Base-by-base conservation (phyloP, 2,113 vertebrate genomes). In the Pitta sordida region DNA sequence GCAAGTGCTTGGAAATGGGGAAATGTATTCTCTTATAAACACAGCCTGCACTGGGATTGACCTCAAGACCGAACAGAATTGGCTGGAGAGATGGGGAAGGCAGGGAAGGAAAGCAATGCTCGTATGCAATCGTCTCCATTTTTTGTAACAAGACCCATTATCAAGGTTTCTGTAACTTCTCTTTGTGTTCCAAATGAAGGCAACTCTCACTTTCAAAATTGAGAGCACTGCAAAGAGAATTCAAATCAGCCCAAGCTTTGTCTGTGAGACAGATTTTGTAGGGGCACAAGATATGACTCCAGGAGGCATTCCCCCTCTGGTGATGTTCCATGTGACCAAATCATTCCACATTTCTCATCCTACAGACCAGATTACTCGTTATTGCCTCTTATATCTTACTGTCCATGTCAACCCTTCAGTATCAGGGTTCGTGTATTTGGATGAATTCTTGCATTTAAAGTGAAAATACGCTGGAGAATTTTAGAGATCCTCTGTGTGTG, bases 31-130 rank as follows among this genome's bases (percentile, higher is more conserved):
- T 94, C 83, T 92, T 88, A 82, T 83, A 92, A 93, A 95, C 96
- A 96, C 73, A 86, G 91, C 70, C 88, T 96, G 97, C 96, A 92
- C 96, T 91, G 67, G 34, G 80, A 74, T 6, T 97, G 97, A 97
- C 97, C 96, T 70, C 43, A 74, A 22, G 17, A n/a, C 74, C 84
- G 91, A 93, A 58, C 39, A 53, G 69, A 87, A 88, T 75, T 95
- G 95, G 90, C 94, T 48, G 80, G 78, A 53, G 76, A 91, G 59
- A 51, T 4, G 2, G 63, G 70, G 76, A 93, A 92, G 56, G 70
- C 62, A 46, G 86, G 83, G 81, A 90, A 85, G 20, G 67, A 86
- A 95, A 93, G 90, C 88, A 80, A 88, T 22, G 34, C 49, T 80
- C 83, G 4, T 48, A 18, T 0, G 3, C 41, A 58, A 4, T 58